A percentile compares a stretch with the other conserved stretches of the same genome.
Conservation (phyloP, 1,140 invertebrate species). For the Drosophila asahinai region DNA sequence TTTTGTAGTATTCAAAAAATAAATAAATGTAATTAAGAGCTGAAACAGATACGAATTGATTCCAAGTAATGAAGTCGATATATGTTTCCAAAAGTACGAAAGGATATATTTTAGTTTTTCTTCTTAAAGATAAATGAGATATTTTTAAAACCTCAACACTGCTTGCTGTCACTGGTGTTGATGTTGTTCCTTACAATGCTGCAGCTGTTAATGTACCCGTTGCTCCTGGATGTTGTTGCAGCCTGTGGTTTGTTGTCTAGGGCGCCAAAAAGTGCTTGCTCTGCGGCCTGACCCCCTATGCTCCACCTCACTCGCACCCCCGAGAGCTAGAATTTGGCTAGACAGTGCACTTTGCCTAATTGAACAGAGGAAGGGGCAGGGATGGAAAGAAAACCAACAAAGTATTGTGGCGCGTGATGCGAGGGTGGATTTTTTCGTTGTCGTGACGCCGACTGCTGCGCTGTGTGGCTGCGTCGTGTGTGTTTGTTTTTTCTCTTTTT, state of each 20-base stretch:
- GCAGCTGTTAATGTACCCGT: not conserved
- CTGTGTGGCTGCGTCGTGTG: conserved; percentile 29
- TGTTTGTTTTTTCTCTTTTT: conserved; percentile 20
- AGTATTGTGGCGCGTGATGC: conserved; percentile 19
- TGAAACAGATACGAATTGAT: not conserved
- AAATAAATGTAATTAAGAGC: not conserved
- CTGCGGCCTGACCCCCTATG: not conserved
- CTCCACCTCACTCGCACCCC: not conserved
- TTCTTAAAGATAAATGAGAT: no score
- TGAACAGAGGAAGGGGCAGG: conserved; percentile 21
- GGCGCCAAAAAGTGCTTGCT: conserved; percentile 8
- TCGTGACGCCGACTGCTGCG: conserved; percentile 32
- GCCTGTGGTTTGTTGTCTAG: conserved; percentile 10
- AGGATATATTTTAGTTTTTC: not conserved
- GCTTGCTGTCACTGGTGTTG: conserved; percentile 7
- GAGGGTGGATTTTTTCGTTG: conserved; percentile 53
- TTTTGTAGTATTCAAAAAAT: no score
- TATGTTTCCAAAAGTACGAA: not conserved
- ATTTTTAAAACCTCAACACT: conserved; percentile 9
- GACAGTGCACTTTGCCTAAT: conserved; percentile 45
- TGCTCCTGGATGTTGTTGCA: conserved; percentile 17
- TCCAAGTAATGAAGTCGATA: accelerated
- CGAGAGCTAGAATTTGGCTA: conserved; percentile 5
- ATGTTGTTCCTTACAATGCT: not conserved
- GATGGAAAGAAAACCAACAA: conserved; percentile 19